Evolutionary conservation across 2,888 invertebrate genomes (phyloP), one percentile per base, ranked within the genome.

Genomic region (Cephus pygmeus): DNA sequence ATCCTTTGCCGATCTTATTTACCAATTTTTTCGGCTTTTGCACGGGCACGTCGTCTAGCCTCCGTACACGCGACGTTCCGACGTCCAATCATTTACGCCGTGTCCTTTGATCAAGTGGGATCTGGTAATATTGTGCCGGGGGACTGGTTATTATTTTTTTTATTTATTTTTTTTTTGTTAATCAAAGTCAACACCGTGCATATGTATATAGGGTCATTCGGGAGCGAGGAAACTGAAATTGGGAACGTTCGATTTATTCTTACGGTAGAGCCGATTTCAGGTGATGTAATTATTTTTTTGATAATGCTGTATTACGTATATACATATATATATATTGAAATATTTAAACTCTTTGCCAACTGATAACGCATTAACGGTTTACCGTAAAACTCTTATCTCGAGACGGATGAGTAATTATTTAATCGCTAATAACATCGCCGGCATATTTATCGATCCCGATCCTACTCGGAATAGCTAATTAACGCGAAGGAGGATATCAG

Each of bases 71-170:
- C 56, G 56, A 40, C 6, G 15, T 23, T 23, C 2, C 23, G 56
- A 23, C 23, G 56, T 56, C 23, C 23, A 9, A 23, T 56, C 23
- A 23, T 56, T 23, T 56, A 9, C 9, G 9, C 23, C 40, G 40
- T 6, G 15, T 56, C 23, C 56, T 23, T 56, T 9, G 56, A 56
- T 56, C 23, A 9, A 9, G 9, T 23, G 9, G 40, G 56, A 9
- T 23, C 56, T 56, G 23, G 56, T 56, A 56, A 56, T 23, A 23
- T 56, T 56, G 23, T 56, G 23, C 9, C 0, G 56, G 56, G 15
- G 23, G 9, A 1, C 23, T 56, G n/a, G 12, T 77, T 78, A 75
- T 82, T 77, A 83, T 75, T 73, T 68, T 33, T 69, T 33, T 74
- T 71, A 69, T 69, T 73, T 31, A 31, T 56, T 69, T 75, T 71